Evolutionary conservation across 1,140 invertebrate genomes (phyloP), one percentile per base, ranked within the genome.

Genomic region (Papilio polytes): DNA sequence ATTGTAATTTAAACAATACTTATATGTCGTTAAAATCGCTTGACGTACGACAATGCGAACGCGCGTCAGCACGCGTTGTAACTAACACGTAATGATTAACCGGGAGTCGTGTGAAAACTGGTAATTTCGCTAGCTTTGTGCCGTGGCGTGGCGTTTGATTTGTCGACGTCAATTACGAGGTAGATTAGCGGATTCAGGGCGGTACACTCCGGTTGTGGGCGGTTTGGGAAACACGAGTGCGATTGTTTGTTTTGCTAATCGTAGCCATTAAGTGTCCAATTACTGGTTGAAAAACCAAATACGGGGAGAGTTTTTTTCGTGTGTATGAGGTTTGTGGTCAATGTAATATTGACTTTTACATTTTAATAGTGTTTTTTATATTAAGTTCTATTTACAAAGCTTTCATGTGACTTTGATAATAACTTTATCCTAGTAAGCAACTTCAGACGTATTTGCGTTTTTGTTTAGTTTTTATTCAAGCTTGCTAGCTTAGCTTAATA

Each of bases 91-190:
- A 89, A 89, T 89, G 82, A 88, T 84, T 84, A 84, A 80, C 74
- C 46, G 72, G 66, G 59, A 74, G 81, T 70, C 84, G 90, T 91
- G 91, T 90, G 91, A 92, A 92, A 91, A 90, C 88, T 86, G 85
- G 73, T 88, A 92, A 92, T 92, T 91, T 89, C 44, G 73, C 73
- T 26, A 51, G 44, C 73, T 74, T 26, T 46, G 46, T 86, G 86
- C 86, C 31, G 85, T 82, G 72, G 83, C 80, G 66, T 81, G 66
- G 41, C 56, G 76, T 84, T 85, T 83, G 86, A 88, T 87, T 86
- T 82, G 86, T 83, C 82, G 84, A 70, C 78, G 81, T 84, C 85
- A 84, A 85, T 84, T 76, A 59, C 53, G 74, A 83, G 80, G 48
- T 76, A 82, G 82, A 85, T 84, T 84, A 85, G 80, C 46, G 63